A percentile compares a stretch with the other conserved stretches of the same genome.
Evolutionary conservation across 2,113 vertebrate genomes (phyloP).

Genomic region (Cynocephalus volans): DNA sequence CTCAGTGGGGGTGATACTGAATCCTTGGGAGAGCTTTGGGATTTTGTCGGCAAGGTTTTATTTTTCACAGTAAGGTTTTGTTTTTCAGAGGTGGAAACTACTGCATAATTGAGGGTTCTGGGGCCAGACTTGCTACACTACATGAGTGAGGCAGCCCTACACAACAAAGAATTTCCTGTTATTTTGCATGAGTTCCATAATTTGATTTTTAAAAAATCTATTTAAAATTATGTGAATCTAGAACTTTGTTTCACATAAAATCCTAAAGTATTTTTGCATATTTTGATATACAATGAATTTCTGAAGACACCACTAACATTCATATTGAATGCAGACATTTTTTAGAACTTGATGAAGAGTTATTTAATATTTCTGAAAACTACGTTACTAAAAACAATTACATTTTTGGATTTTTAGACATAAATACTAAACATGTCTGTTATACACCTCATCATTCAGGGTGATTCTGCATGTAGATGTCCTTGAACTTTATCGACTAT

Average conservation of each 20-base stretch:
- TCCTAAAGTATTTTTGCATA: background rate
- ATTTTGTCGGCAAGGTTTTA: background rate
- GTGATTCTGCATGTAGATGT: background rate
- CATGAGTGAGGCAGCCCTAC: accelerated
- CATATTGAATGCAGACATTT: background rate
- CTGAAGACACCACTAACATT: background rate
- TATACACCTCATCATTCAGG: background rate
- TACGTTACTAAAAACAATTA: background rate
- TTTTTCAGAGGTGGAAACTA: background rate
- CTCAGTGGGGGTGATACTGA: background rate
- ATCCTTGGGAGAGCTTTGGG: background rate
- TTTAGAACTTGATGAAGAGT: background rate
- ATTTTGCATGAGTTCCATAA: background rate
- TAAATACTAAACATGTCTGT: background rate
- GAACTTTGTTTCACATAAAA: background rate
- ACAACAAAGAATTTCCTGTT: background rate
- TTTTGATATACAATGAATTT: background rate
- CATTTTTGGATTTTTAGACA: background rate
- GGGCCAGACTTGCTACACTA: background rate
- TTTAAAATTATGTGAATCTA: background rate
- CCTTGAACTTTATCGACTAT: background rate
- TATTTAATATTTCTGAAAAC: background rate
- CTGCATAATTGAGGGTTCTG: accelerated
- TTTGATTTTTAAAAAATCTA: background rate
- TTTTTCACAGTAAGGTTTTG: background rate